Evolutionary conservation across 2,113 vertebrate species (phyloP).

Genomic region (Labeo catla): DNA sequence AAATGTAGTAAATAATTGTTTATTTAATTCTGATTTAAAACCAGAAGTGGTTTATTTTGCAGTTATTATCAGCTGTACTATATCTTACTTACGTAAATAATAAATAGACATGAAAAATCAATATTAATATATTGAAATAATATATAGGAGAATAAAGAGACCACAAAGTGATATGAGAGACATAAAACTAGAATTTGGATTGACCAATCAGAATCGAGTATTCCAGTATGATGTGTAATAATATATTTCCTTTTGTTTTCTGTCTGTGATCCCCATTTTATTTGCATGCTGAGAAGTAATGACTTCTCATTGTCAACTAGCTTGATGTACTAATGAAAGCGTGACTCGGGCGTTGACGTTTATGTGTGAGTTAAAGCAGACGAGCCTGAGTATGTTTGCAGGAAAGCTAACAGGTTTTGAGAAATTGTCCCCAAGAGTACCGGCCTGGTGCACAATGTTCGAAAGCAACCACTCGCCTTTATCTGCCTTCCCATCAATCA

Average conservation of each 20-base stretch:
- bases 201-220: background rate
- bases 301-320: background rate
- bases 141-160: background rate
- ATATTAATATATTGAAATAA: background rate
- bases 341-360: background rate
- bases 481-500: slow-evolving; percentile 61
- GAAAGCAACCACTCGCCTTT: slow-evolving; percentile 57
- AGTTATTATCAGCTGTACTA: background rate
- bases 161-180: background rate
- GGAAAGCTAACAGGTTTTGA: slow-evolving; percentile 35
- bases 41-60: background rate
- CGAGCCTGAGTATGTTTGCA: background rate
- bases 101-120: background rate
- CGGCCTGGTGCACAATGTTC: slow-evolving; percentile 16
- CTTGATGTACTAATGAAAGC: slow-evolving; percentile 2
- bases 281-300: background rate
- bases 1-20: background rate
- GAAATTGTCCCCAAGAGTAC: slow-evolving; percentile 42
- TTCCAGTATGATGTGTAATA: background rate
- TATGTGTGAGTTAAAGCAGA: slow-evolving; percentile 22
- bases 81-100: background rate
- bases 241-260: background rate
- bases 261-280: background rate
- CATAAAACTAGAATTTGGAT: background rate
- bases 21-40: background rate